Conservation (phyloP, 2,113 vertebrate genomes). For the Coregonus clupeaformis region DNA sequence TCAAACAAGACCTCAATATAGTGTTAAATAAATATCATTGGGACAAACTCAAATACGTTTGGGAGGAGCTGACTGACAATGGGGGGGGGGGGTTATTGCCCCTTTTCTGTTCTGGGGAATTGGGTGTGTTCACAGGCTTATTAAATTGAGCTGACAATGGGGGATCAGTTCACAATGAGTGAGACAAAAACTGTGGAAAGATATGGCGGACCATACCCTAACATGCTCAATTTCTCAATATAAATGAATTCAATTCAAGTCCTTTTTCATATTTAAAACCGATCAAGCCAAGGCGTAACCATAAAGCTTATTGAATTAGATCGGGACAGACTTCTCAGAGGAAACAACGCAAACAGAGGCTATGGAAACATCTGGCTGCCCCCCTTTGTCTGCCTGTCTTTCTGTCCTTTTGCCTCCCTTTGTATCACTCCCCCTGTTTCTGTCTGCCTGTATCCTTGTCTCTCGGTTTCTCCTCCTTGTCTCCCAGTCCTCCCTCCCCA, state of each 20-base stretch:
- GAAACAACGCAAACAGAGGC: conserved; percentile 21
- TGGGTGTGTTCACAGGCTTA: conserved; percentile 37
- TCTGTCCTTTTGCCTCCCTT: too few relatives aligned
- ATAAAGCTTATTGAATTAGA: conserved; percentile 36
- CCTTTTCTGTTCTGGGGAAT: conserved; percentile 27
- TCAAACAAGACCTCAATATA: conserved; percentile 40
- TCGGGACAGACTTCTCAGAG: conserved; percentile 19
- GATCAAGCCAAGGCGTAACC: conserved; percentile 30
- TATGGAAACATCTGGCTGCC: not conserved
- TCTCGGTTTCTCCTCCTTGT: not conserved
- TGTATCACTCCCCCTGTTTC: conserved; percentile 39
- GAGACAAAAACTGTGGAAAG: conserved; percentile 30
- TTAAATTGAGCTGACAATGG: conserved; percentile 42
- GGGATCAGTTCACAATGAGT: conserved; percentile 34
- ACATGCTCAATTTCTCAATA: conserved; percentile 27
- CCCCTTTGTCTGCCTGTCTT: not conserved
- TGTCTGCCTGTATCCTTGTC: conserved; percentile 32
- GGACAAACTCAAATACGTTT: conserved; percentile 22
- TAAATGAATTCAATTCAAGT: conserved; percentile 40
- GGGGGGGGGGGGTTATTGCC: conserved; percentile 32
- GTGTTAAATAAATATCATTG: conserved; percentile 63
- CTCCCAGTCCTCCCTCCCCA: conserved; percentile 9
- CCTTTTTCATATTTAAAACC: conserved; percentile 38
- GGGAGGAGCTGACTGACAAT: conserved; percentile 17
- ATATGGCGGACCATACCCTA: conserved; percentile 34